phyloP scores from a whole-genome alignment of 1,140 invertebrate genomes.

The Pomacea maculata region DNA sequence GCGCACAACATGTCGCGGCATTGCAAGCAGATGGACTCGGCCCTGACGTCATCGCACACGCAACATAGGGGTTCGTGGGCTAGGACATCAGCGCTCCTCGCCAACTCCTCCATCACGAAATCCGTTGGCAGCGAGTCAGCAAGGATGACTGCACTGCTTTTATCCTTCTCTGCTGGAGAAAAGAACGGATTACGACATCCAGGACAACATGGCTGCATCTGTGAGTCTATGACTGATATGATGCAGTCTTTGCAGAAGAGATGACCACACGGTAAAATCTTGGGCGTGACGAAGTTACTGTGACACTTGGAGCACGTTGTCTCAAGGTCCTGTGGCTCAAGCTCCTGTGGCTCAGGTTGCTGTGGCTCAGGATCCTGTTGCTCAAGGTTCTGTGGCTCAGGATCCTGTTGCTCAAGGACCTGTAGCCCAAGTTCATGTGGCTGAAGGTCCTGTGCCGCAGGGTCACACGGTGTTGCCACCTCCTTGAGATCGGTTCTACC shows the following conservation, averaged over 20 bases:
- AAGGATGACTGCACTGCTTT: too few relatives aligned
- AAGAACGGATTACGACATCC: neutral
- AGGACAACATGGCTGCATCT: neutral
- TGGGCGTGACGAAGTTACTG: neutral
- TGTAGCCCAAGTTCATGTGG: too few relatives aligned
- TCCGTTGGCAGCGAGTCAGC: neutral
- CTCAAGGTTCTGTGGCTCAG: too few relatives aligned
- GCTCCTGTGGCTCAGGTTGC: too few relatives aligned
- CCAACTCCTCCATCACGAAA: too few relatives aligned
- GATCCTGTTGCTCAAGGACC: too few relatives aligned
- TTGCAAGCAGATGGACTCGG: neutral
- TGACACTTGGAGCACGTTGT: neutral
- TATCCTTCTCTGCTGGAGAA: neutral
- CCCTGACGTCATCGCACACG: neutral
- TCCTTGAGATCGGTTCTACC: too few relatives aligned
- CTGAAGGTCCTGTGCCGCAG: too few relatives aligned
- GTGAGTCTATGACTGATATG: neutral
- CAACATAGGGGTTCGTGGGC: neutral
- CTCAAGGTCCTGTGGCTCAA: too few relatives aligned
- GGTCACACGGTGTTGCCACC: too few relatives aligned
- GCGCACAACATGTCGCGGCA: neutral
- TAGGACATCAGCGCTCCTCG: neutral
- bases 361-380: too few relatives aligned
- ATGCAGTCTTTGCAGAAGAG: constrained; percentile 1
- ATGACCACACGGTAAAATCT: constrained; percentile 4